These are phyloP conservation scores for Hippopotamyrus pictus DNA, from an alignment of 2,797 vertebrate genomes.

Conservation along the genomic window DNA sequence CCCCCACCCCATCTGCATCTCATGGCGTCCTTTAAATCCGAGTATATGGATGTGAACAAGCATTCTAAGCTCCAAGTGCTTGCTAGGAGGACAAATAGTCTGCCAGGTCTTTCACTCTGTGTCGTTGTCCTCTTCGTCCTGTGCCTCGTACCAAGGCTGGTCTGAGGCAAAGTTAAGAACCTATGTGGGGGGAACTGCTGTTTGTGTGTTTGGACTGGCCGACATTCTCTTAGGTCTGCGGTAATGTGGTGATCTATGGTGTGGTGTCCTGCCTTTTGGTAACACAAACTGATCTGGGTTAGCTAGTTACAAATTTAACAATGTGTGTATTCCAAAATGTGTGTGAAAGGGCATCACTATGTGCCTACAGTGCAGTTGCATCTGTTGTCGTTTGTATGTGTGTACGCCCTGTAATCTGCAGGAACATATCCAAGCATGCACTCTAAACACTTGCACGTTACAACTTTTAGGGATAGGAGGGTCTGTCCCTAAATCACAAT, in stretches of 20 bases:
- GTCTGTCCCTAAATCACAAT: not conserved
- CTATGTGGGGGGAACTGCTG: not conserved
- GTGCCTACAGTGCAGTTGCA: not conserved
- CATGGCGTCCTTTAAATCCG: not conserved
- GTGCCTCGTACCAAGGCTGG: not conserved
- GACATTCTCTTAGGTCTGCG: not conserved
- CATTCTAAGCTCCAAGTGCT: not conserved
- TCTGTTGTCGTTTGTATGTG: not conserved
- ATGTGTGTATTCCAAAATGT: not conserved
- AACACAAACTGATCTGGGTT: not conserved
- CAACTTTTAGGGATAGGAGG: not conserved
- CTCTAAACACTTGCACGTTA: not conserved
- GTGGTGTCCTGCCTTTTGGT: not conserved
- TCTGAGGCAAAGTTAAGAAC: not conserved
- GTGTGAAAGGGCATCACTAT: not conserved
- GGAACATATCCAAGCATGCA: not conserved
- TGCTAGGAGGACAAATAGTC: not conserved
- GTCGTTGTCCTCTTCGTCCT: not conserved
- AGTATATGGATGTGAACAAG: not conserved
- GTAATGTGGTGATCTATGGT: not conserved
- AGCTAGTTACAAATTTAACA: not conserved
- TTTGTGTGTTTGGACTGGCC: not conserved
- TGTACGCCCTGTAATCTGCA: not conserved
- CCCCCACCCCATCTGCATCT: conserved; percentile 19
- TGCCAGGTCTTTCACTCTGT: not conserved